These are phyloP conservation scores for Drosophila paranaensis DNA, from an alignment of 2,888 invertebrate species.

Conservation along the genomic window DNA sequence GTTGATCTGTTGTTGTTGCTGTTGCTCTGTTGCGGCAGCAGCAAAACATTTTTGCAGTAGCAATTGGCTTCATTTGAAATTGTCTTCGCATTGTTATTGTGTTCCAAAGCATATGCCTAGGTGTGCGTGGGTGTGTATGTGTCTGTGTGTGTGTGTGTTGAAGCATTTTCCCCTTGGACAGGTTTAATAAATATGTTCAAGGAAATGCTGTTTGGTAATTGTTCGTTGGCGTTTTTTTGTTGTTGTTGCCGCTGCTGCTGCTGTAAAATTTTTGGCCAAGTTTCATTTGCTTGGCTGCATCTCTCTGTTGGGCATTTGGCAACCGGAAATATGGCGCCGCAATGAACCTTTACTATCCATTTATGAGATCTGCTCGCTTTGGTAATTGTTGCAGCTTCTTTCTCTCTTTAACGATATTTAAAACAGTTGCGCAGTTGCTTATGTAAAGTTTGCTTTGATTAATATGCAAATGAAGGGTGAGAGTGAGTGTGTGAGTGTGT, in stretches of 20 bases:
- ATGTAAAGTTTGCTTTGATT: conserved; percentile 37
- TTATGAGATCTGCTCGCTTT: conserved; percentile 64
- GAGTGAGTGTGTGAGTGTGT: not conserved
- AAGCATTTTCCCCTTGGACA: conserved; percentile 76
- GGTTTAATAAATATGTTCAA: conserved; percentile 84
- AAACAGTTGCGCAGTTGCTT: conserved; percentile 43
- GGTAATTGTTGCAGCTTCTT: conserved; percentile 52
- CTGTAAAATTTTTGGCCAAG: conserved; percentile 40
- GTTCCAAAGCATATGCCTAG: conserved; percentile 18
- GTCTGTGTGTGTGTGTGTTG: conserved; percentile 22
- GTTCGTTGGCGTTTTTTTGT: conserved; percentile 71
- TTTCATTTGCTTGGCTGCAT: conserved; percentile 48
- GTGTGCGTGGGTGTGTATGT: conserved; percentile 4
- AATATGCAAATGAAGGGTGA: conserved; percentile 1
- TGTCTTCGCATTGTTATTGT: conserved; percentile 60
- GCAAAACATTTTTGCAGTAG: conserved; percentile 71
- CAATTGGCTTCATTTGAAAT: conserved; percentile 75
- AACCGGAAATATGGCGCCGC: conserved; percentile 76
- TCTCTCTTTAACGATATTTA: conserved; percentile 22
- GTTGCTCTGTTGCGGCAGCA: conserved; percentile 33
- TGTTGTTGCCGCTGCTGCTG: conserved; percentile 12
- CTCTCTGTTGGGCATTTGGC: conserved; percentile 30
- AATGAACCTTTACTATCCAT: conserved; percentile 81
- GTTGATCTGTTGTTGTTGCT: conserved; percentile 13
- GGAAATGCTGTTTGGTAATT: conserved; percentile 83